Conservation (phyloP, 2,888 invertebrate species). For the Drosophila fulvimacula region DNA sequence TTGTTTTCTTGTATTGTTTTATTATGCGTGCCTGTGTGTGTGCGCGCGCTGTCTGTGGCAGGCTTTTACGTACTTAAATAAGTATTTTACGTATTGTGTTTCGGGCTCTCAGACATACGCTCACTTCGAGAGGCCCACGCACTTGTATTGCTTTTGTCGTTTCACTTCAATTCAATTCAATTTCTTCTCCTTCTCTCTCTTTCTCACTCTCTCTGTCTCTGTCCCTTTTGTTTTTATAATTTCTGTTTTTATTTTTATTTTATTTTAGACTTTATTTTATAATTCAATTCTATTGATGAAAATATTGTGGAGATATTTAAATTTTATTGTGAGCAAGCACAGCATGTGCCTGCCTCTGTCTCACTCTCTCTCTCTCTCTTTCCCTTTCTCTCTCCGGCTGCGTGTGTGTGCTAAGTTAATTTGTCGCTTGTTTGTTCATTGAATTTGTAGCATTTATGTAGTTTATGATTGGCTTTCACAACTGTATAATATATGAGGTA, state of each 20-base stretch:
- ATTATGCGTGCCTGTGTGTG: constrained; percentile 16
- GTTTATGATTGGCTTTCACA: constrained; percentile 49
- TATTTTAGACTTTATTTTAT: constrained; percentile 34
- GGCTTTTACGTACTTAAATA: constrained; percentile 38
- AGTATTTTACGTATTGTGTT: constrained; percentile 52
- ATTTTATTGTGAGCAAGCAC: constrained; percentile 24
- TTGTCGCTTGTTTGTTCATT: constrained; percentile 48
- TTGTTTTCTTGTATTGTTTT: constrained; percentile 21
- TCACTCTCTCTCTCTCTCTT: neutral
- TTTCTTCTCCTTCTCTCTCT: constrained; percentile 10
- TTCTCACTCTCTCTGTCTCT: neutral
- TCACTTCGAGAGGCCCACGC: constrained; percentile 17
- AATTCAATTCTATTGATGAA: constrained; percentile 56
- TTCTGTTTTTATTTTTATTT: constrained; percentile 5
- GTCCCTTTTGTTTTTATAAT: constrained; percentile 18
- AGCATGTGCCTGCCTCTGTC: neutral
- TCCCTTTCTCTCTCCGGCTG: neutral
- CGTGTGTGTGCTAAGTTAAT: constrained; percentile 30
- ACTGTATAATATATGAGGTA: constrained; percentile 20
- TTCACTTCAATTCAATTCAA: constrained; percentile 34
- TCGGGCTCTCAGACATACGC: constrained; percentile 29
- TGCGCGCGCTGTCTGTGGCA: constrained; percentile 33
- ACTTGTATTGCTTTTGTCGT: constrained; percentile 41
- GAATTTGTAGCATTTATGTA: constrained; percentile 49
- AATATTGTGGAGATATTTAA: constrained; percentile 57